Evolutionary conservation across 2,888 invertebrate species (phyloP).

Genomic region (Lepidocyrtoides sp.): DNA sequence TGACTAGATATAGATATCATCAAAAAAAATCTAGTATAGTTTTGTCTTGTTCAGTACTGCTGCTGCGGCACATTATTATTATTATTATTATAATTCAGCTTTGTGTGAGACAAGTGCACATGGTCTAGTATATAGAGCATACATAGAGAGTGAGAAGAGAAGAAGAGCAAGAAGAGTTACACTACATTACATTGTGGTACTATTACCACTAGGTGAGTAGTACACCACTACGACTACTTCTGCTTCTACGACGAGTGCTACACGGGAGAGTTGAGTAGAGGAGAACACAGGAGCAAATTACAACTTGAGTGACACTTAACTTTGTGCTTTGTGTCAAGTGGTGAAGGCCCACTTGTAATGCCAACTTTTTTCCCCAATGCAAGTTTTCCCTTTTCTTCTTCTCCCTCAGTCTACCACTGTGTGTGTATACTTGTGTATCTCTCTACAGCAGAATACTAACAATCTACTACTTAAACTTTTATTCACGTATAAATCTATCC

Average conservation of each 20-base stretch:
- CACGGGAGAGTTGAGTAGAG: conserved; percentile 66
- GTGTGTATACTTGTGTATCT: too few relatives aligned
- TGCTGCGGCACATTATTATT: conserved; percentile 8
- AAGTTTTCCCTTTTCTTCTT: conserved; percentile 59
- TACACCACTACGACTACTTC: conserved; percentile 2
- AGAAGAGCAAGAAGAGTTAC: conserved; percentile 31
- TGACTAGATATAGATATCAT: not conserved
- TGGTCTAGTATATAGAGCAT: too few relatives aligned
- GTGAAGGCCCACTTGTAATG: conserved; percentile 76
- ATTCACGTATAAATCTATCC: not conserved
- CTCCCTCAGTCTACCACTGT: not conserved
- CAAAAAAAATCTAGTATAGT: not conserved
- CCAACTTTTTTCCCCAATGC: conserved; percentile 73
- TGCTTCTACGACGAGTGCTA: conserved; percentile 33
- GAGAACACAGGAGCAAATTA: conserved; percentile 81
- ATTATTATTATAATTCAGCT: conserved; percentile 2
- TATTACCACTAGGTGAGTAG: too few relatives aligned
- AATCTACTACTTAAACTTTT: conserved; percentile 8
- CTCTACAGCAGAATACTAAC: not conserved
- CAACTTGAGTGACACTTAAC: conserved; percentile 82
- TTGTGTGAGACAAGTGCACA: not conserved
- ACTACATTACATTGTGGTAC: conserved; percentile 53
- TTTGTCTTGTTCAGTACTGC: not conserved
- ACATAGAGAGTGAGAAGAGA: not conserved
- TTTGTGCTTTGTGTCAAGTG: conserved; percentile 80